Percentiles rank a stretch among this genome's conserved stretches.
Evolutionary conservation across 2,113 vertebrate species (phyloP).

Genomic region (Pelecanoides urinatrix): DNA sequence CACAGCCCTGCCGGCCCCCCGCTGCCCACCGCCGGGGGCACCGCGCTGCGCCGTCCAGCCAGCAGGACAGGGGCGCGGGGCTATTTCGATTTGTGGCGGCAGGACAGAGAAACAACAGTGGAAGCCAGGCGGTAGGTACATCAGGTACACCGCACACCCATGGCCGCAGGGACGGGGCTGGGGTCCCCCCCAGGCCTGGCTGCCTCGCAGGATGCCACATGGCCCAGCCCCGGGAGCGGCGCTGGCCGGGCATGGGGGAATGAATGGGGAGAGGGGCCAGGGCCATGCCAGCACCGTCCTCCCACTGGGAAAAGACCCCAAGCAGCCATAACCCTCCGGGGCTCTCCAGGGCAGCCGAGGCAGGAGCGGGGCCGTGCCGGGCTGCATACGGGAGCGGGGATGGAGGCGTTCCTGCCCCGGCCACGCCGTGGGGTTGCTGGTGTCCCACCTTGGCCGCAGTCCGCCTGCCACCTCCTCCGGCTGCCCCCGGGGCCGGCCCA

Average conservation of each 20-base stretch:
- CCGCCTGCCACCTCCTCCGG: background rate
- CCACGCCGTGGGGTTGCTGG: background rate
- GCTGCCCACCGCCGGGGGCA: background rate
- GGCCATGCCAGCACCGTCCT: background rate
- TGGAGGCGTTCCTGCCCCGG: background rate
- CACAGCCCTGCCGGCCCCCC: background rate
- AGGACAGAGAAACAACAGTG: background rate
- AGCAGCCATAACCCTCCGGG: background rate
- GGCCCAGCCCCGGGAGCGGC: background rate
- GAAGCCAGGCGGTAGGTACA: background rate
- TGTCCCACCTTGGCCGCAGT: background rate
- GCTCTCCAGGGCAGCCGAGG: background rate
- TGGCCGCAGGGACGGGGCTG: accelerated
- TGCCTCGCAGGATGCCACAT: accelerated
- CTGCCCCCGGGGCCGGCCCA: background rate
- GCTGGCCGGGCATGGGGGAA: background rate
- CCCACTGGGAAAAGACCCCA: background rate
- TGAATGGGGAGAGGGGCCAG: background rate
- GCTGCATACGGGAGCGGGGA: background rate
- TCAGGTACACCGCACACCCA: background rate
- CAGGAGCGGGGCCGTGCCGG: background rate
- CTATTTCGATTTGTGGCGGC: background rate
- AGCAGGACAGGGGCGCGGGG: conserved; percentile 5
- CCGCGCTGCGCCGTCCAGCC: background rate
- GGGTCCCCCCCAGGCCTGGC: background rate